These are phyloP conservation scores for Tauraco erythrolophus DNA, from an alignment of 2,113 vertebrate genomes.

Conservation along the genomic window DNA sequence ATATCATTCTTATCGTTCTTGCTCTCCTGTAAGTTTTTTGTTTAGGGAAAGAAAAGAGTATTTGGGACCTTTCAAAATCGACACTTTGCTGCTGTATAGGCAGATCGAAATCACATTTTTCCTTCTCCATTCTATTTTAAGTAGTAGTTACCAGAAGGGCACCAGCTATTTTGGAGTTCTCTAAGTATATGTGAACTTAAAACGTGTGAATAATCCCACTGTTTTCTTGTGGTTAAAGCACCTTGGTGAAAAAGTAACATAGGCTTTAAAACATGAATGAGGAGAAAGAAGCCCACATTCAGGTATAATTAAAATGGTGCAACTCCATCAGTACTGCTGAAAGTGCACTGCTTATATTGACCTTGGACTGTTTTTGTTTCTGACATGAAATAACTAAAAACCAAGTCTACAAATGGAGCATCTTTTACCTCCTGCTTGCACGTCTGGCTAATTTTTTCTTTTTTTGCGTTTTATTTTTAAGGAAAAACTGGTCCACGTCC, in stretches of 20 bases:
- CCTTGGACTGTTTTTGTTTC: not conserved
- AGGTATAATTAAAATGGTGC: not conserved
- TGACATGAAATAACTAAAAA: not conserved
- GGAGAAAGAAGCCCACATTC: not conserved
- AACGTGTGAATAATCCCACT: not conserved
- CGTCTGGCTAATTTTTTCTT: not conserved
- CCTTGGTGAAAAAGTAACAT: not conserved
- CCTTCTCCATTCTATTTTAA: not conserved
- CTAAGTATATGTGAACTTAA: not conserved
- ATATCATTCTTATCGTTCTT: not conserved
- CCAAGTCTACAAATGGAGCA: not conserved
- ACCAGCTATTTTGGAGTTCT: not conserved
- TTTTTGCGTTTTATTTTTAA: slow-evolving; percentile 46
- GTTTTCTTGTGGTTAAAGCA: not conserved
- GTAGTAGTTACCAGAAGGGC: not conserved
- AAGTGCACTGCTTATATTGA: not conserved
- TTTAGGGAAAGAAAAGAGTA: not conserved
- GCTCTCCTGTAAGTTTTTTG: not conserved
- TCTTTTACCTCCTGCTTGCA: not conserved
- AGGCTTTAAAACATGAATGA: not conserved
- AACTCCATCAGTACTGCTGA: not conserved
- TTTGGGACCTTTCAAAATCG: not conserved
- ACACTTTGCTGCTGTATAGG: not conserved
- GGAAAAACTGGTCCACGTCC: slow-evolving; percentile 90
- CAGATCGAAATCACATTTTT: not conserved